Base-by-base conservation (phyloP, 2,888 invertebrate species). In the Amaurobius ferox region DNA sequence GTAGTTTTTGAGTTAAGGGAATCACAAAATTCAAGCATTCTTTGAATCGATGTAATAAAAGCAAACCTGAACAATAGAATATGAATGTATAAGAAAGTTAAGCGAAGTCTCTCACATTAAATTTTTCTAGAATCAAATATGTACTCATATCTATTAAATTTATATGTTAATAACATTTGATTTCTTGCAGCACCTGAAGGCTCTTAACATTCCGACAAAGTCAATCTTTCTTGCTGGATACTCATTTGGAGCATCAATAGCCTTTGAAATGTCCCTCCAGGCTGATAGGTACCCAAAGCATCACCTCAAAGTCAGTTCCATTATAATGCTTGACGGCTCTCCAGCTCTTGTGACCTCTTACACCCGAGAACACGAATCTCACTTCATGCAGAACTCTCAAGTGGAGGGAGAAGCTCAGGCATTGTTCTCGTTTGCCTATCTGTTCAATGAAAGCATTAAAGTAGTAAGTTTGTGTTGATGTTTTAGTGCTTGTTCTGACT, bases 221-320 rank as follows among this genome's bases (percentile, higher is more conserved):
- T 28, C 71, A 9, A 40, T 97, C 93, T 94, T 94, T 72, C 92
- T 99, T 88, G 94, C 96, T 64, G 99, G 98, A 0, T 99, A 99
- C 92, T 99, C 98, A 0, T 98, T 96, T 92, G 99, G 99, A 88
- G 96, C 97, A 61, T 94, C 95, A 89, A 95, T 99, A 40, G 98
- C 97, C 23, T 96, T 97, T 91, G 98, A 98, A 93, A 98, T 99
- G 95, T 96, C 96, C 30, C 92, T 95, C 9, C 86, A 86, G 35
- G 79, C 86, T 40, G 79, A 86, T 9, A 72, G 48, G 9, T 35
- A 68, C 13, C 74, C 70, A 28, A 55, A 68, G 13, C 28, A 55
- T 6, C 48, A 76, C 44, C 76, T 68, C 16, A 48, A 29, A 39
- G 68, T 87, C 1, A 89, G 96, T 35, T 93, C 93, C 67, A 92